Conservation (phyloP, 2,888 invertebrate species). For the Margaritifera margaritifera region DNA sequence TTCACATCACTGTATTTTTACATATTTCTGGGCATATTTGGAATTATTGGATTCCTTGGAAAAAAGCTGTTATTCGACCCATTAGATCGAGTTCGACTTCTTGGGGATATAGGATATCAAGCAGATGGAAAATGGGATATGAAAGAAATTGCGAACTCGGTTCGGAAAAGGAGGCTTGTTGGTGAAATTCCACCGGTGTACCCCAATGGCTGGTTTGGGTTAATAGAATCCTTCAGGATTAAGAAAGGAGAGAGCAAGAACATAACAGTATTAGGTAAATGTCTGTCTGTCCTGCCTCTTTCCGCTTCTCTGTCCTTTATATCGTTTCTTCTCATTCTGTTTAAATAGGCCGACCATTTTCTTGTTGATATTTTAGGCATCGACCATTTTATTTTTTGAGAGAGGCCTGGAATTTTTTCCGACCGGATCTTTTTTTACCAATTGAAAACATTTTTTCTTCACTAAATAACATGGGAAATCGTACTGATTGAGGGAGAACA, state of each 20-base stretch:
- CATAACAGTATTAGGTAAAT: conserved; percentile 79
- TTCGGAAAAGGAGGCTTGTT: conserved; percentile 75
- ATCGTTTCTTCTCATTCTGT: no score
- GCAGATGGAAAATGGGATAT: conserved; percentile 56
- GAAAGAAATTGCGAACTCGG: conserved; percentile 64
- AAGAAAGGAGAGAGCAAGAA: conserved; percentile 48
- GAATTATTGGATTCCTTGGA: conserved; percentile 33
- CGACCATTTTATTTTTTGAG: no score
- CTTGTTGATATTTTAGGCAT: no score
- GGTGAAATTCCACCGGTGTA: conserved; percentile 86
- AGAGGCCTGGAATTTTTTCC: no score
- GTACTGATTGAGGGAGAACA: no score
- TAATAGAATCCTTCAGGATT: conserved; percentile 82
- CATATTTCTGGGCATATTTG: conserved; percentile 25
- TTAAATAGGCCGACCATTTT: no score
- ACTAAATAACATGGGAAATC: no score
- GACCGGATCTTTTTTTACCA: no score
- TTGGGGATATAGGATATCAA: conserved; percentile 68
- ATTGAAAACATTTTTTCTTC: no score
- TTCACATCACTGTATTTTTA: conserved; percentile 45
- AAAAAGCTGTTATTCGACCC: conserved; percentile 58
- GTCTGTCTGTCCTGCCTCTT: no score
- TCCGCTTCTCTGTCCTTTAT: no score
- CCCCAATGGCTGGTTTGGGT: conserved; percentile 91
- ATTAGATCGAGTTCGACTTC: conserved; percentile 57